phyloP scores from a whole-genome alignment of 2,113 vertebrate genomes.

The Microcebus murinus region DNA sequence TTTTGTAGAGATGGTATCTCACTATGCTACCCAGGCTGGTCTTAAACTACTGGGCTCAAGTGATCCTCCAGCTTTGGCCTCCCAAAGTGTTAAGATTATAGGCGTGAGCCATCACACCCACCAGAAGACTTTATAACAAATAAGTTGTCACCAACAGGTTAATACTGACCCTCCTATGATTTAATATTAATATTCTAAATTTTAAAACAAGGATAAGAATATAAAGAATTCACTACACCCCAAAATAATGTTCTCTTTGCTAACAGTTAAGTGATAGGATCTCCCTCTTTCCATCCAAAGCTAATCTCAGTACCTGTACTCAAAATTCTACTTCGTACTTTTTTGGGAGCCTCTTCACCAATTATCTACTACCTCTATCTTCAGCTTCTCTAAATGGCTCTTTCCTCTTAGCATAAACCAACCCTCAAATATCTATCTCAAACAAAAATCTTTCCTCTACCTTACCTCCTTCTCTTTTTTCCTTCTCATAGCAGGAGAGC shows the following conservation, averaged over 20 bases:
- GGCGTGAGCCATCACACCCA: no score
- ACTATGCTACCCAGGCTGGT: not conserved
- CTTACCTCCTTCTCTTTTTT: not conserved
- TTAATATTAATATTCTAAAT: slow-evolving; percentile 37
- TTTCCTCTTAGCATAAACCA: slow-evolving; percentile 14
- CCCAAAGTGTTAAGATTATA: no score
- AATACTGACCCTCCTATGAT: not conserved
- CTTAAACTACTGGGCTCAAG: not conserved
- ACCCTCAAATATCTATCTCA: slow-evolving; percentile 23
- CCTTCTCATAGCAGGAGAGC: not conserved
- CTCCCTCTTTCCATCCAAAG: slow-evolving; percentile 7
- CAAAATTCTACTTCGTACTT: not conserved
- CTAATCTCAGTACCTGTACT: not conserved
- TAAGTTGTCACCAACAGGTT: not conserved
- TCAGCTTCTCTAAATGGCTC: not conserved
- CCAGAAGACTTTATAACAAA: slow-evolving; percentile 30
- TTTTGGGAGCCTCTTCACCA: not conserved
- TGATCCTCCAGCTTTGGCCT: no score
- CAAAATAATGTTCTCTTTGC: slow-evolving; percentile 32
- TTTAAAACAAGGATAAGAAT: slow-evolving; percentile 29
- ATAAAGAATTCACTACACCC: not conserved
- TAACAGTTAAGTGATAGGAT: not conserved
- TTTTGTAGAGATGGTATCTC: not conserved
- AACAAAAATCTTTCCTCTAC: not conserved
- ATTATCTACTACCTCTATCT: not conserved